Conservation (phyloP, 1,140 invertebrate species). For the Calliphora vicina region DNA sequence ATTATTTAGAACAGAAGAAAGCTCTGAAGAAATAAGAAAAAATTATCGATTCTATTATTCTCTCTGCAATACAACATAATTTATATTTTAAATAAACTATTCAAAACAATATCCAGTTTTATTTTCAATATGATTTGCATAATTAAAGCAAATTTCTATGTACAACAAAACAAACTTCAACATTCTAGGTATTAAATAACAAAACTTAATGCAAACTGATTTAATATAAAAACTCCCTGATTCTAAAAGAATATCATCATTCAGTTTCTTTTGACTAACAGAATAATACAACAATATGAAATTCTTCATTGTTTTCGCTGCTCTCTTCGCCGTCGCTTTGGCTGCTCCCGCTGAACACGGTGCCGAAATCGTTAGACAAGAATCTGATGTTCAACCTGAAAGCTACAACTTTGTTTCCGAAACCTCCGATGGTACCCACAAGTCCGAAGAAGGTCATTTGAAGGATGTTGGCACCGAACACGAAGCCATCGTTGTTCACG, state of each 20-base stretch:
- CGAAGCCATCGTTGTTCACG: constrained; percentile 41
- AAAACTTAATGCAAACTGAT: too few relatives aligned
- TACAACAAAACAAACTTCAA: constrained; percentile 46
- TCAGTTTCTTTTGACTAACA: background rate
- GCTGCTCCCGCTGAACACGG: constrained; percentile 50
- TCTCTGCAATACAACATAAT: too few relatives aligned
- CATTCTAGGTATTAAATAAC: too few relatives aligned
- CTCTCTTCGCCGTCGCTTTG: constrained; percentile 37
- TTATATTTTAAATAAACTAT: too few relatives aligned
- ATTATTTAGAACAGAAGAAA: too few relatives aligned
- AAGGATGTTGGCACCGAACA: constrained; percentile 35
- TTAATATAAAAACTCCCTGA: background rate
- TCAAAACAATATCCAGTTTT: too few relatives aligned
- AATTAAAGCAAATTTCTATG: too few relatives aligned
- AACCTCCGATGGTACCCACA: constrained; percentile 71
- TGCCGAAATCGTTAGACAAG: constrained; percentile 46
- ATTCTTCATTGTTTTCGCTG: constrained; percentile 48
- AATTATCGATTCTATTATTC: too few relatives aligned
- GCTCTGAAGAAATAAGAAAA: too few relatives aligned
- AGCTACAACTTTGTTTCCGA: constrained; percentile 62
- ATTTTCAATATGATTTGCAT: too few relatives aligned
- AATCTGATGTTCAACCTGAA: constrained; percentile 55
- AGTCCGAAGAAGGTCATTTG: constrained; percentile 3
- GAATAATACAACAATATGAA: constrained; percentile 53
- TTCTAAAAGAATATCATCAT: background rate